A percentile compares a stretch with the other conserved stretches of the same genome.
Conservation (phyloP, 1,140 invertebrate genomes). For the Rhynchophorus ferrugineus region DNA sequence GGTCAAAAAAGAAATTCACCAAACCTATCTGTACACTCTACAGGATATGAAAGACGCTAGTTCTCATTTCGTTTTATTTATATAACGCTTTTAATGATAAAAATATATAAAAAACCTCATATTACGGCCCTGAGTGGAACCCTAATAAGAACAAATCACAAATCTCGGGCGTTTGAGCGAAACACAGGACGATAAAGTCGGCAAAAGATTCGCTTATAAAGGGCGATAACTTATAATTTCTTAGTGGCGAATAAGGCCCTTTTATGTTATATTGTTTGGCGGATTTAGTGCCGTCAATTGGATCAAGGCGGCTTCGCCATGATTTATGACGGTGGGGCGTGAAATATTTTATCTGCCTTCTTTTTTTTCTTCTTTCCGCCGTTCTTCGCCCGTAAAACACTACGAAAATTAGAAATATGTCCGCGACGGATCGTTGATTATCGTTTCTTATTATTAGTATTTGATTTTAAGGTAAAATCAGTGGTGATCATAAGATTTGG, state of each 20-base stretch:
- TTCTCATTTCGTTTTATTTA: no score
- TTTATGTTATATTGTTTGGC: conserved; percentile 19
- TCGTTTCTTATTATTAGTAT: no score
- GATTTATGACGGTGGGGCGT: conserved; percentile 14
- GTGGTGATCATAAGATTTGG: no score
- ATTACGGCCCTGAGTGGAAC: neutral
- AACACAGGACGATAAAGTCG: conserved; percentile 14
- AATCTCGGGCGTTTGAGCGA: conserved; percentile 10
- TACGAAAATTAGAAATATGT: neutral
- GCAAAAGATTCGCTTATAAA: conserved; percentile 20
- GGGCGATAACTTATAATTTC: conserved; percentile 24
- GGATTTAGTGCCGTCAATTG: conserved; percentile 14
- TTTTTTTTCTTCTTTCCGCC: neutral
- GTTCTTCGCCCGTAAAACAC: neutral
- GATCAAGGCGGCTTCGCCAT: conserved; percentile 3
- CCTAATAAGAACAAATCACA: conserved; percentile 20
- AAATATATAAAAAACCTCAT: no score
- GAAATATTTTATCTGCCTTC: conserved; percentile 10
- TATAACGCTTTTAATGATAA: no score
- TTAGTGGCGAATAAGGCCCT: conserved; percentile 6
- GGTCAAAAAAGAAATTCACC: no score
- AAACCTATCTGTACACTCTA: no score
- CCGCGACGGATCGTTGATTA: neutral
- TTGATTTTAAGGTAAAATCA: no score
- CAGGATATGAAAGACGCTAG: no score